Evolutionary conservation across 2,888 invertebrate species (phyloP).

Genomic region (Troides helena): DNA sequence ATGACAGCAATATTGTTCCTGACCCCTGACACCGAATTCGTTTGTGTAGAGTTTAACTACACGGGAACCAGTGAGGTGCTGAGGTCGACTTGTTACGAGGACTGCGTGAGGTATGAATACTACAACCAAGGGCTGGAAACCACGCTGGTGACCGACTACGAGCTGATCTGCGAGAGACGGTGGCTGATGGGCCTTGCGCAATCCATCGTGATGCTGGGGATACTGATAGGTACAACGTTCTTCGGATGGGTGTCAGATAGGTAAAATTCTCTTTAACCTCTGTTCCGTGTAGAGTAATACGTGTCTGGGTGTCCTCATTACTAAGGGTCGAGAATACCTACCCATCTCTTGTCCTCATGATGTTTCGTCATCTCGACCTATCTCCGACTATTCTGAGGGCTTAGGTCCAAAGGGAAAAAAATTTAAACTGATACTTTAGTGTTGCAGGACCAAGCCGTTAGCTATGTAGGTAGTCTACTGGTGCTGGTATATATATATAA

Average conservation of each 20-base stretch:
- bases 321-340: too few species aligned
- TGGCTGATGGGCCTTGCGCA: slow-evolving; percentile 58
- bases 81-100: slow-evolving; percentile 51
- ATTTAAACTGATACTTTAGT: too few species aligned
- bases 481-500: too few species aligned
- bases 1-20: slow-evolving; percentile 49
- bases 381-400: too few species aligned
- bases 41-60: slow-evolving; percentile 43
- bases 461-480: too few species aligned
- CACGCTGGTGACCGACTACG: slow-evolving; percentile 50
- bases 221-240: slow-evolving; percentile 46
- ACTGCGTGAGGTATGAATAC: slow-evolving; percentile 49
- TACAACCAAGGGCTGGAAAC: slow-evolving; percentile 42
- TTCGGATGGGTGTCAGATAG: slow-evolving; percentile 63
- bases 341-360: too few species aligned
- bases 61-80: slow-evolving; percentile 36
- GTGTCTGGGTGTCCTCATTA: too few species aligned
- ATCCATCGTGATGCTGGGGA: slow-evolving; percentile 52
- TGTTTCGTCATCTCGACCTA: too few species aligned
- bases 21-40: slow-evolving; percentile 49
- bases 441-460: too few species aligned
- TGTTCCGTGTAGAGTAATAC: too few species aligned
- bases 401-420: too few species aligned
- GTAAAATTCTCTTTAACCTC: slow-evolving; percentile 34
- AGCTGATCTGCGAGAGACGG: slow-evolving; percentile 48